Conservation (phyloP, 2,113 vertebrate species). For the Callaeas wilsoni region DNA sequence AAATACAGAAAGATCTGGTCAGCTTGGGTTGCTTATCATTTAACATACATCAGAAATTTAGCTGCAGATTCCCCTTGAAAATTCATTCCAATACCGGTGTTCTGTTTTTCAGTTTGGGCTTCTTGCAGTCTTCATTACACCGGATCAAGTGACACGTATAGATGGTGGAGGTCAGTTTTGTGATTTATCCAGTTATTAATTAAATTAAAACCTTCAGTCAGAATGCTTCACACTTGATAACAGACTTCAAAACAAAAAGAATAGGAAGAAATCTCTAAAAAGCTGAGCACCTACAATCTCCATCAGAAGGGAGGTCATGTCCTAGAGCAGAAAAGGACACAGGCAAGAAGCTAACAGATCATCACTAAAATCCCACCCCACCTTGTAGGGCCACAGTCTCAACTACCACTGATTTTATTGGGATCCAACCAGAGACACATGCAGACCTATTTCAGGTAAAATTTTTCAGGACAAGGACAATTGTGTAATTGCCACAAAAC, state of each 20-base stretch:
- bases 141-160: background rate
- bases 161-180: background rate
- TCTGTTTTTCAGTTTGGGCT: background rate
- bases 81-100: background rate
- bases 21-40: background rate
- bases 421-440: background rate
- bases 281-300: background rate
- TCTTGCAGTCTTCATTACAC: background rate
- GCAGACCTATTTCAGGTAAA: background rate
- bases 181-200: background rate
- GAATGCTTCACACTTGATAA: background rate
- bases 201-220: background rate
- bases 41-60: background rate
- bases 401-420: background rate
- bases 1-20: background rate
- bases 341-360: background rate
- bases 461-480: conserved; percentile 10
- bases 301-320: background rate
- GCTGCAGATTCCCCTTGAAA: background rate
- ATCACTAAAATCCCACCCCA: background rate
- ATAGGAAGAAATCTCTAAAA: background rate
- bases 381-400: background rate
- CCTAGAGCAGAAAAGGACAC: background rate
- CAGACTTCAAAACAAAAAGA: background rate
- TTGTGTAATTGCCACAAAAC: background rate